Percentiles rank a stretch among this genome's conserved stretches.
phyloP scores from a whole-genome alignment of 2,888 invertebrate species.

The Rhaphigaster nebulosa region DNA sequence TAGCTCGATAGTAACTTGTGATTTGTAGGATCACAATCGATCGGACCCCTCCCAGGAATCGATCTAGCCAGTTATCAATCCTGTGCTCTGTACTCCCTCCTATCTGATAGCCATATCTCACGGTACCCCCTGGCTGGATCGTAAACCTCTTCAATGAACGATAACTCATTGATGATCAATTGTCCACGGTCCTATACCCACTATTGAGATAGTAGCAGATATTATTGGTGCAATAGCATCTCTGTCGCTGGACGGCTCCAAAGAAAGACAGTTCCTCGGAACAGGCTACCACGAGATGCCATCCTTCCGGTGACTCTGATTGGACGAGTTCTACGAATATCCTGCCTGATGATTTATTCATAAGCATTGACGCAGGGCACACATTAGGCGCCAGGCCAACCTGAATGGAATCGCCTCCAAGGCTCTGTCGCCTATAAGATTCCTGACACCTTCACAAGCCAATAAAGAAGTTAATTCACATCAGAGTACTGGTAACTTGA shows the following conservation, averaged over 20 bases:
- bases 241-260: background rate
- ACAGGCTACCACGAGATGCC: background rate
- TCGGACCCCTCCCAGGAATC: background rate
- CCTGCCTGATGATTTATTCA: conserved; percentile 29
- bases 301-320: conserved; percentile 39
- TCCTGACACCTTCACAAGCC: conserved; percentile 25
- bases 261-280: background rate
- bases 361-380: conserved; percentile 41
- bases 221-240: background rate
- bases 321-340: conserved; percentile 39
- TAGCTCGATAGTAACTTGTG: background rate
- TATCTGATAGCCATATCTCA: conserved; percentile 39
- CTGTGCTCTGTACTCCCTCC: background rate
- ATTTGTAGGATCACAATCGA: background rate
- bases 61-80: background rate
- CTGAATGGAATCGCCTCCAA: conserved; percentile 36
- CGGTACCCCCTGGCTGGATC: background rate
- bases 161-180: conserved; percentile 39
- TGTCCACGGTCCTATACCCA: background rate
- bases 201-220: conserved; percentile 6
- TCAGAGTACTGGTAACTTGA: too few relatives aligned
- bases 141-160: background rate
- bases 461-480: background rate
- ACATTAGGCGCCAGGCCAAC: conserved; percentile 48
- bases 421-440: conserved; percentile 11